Evolutionary conservation across 2,888 invertebrate genomes (phyloP).

Genomic region (Ophion slaviceki): DNA sequence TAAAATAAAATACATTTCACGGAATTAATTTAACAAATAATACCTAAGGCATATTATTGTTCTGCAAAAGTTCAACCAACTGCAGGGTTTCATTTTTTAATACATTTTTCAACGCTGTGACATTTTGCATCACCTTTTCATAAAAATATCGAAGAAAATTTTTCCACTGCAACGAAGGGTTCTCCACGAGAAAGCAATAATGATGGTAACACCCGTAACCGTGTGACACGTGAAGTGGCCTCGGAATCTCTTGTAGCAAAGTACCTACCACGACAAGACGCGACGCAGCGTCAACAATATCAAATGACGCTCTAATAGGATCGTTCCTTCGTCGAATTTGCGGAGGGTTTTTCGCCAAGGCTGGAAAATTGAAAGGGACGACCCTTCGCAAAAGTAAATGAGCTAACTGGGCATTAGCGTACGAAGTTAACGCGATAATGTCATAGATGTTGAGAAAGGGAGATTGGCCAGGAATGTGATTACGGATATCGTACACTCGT

Average conservation of each 20-base stretch:
- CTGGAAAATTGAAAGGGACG: constrained; percentile 25
- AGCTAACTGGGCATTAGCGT: background rate
- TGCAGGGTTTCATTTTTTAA: too few species aligned
- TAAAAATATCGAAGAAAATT: too few species aligned
- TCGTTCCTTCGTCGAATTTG: constrained; percentile 19
- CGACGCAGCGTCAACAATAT: constrained; percentile 19
- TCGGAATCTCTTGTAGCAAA: background rate
- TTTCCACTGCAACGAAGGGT: too few species aligned
- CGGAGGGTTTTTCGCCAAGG: constrained; percentile 27
- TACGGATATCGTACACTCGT: background rate
- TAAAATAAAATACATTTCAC: too few species aligned
- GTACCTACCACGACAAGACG: background rate
- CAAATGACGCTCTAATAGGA: constrained; percentile 36
- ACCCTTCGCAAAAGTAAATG: constrained; percentile 41
- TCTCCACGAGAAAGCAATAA: background rate
- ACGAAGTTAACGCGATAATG: constrained; percentile 2
- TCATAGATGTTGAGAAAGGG: constrained; percentile 15
- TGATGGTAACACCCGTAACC: background rate
- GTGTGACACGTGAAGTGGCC: background rate
- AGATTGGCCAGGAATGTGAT: constrained; percentile 11
- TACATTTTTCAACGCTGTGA: too few species aligned
- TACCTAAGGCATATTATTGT: too few species aligned
- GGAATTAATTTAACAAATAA: too few species aligned
- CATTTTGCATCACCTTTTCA: too few species aligned
- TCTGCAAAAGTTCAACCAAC: too few species aligned